Evolutionary conservation across 2,888 invertebrate species (phyloP).

Genomic region (Mactromeris polynyma): DNA sequence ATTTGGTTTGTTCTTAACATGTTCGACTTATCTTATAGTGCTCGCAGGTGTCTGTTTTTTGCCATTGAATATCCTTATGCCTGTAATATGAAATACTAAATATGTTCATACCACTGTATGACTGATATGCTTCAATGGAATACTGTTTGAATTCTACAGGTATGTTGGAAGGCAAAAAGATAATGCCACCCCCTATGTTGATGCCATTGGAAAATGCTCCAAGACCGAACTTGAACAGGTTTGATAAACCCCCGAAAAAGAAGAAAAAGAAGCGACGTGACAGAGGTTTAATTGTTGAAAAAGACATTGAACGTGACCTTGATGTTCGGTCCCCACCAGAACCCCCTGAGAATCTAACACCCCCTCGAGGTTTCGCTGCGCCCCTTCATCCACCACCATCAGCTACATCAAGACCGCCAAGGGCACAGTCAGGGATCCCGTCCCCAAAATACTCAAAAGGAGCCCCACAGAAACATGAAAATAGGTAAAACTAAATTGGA

Average conservation of each 20-base stretch:
- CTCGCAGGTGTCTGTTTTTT: too few species aligned
- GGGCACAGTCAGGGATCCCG: constrained; percentile 76
- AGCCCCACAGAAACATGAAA: constrained; percentile 75
- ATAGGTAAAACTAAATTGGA: background rate
- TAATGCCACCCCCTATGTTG: constrained; percentile 82
- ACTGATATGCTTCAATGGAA: background rate
- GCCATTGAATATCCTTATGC: background rate
- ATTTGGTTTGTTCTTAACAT: too few species aligned
- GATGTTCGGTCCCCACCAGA: constrained; percentile 74
- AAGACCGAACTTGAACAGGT: constrained; percentile 62
- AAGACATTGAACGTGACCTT: constrained; percentile 68
- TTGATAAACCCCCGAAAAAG: constrained; percentile 44
- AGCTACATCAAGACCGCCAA: constrained; percentile 69
- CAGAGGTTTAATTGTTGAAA: constrained; percentile 53
- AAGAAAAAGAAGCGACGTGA: constrained; percentile 78
- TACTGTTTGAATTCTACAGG: constrained; percentile 61
- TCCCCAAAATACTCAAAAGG: constrained; percentile 79
- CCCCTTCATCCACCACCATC: constrained; percentile 82
- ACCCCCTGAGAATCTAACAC: constrained; percentile 78
- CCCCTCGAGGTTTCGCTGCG: constrained; percentile 81
- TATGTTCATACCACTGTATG: background rate
- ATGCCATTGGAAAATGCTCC: constrained; percentile 84
- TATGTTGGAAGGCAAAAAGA: constrained; percentile 80
- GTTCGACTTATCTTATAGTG: too few species aligned
- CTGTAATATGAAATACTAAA: background rate